These are phyloP conservation scores for Sisyra terminalis DNA, from an alignment of 2,888 invertebrate genomes.

Conservation along the genomic window DNA sequence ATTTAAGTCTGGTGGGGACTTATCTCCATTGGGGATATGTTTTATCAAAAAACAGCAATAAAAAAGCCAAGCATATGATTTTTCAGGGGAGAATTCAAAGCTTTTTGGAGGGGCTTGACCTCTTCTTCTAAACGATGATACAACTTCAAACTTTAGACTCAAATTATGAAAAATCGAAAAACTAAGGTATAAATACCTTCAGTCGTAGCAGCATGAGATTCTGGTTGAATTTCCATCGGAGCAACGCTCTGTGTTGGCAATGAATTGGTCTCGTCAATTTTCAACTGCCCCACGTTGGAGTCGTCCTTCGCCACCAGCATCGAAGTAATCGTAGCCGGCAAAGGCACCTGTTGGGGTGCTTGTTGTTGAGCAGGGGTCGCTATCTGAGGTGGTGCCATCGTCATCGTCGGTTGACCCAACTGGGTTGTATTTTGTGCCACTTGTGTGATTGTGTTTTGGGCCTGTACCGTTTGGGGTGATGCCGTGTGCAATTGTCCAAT, in stretches of 20 bases:
- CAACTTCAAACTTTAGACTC: too few relatives aligned
- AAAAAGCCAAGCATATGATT: too few relatives aligned
- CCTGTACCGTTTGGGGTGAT: constrained; percentile 21
- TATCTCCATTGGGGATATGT: too few relatives aligned
- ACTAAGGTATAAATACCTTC: constrained; percentile 6
- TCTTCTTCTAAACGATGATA: too few relatives aligned
- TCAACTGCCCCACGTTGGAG: constrained; percentile 1
- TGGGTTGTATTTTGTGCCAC: constrained; percentile 21
- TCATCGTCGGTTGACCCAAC: constrained; percentile 14
- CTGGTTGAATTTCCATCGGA: constrained; percentile 11
- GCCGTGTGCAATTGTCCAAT: constrained; percentile 26
- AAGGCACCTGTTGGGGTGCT: constrained; percentile 23
- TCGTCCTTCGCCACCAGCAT: constrained; percentile 9
- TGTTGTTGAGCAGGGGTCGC: not conserved
- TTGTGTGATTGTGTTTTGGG: constrained; percentile 22
- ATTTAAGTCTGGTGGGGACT: too few relatives aligned
- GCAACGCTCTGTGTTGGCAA: not conserved
- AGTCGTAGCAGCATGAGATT: constrained; percentile 2
- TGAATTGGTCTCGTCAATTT: constrained; percentile 14
- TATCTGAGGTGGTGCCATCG: constrained; percentile 4
- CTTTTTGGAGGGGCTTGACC: too few relatives aligned
- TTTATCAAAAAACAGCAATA: too few relatives aligned
- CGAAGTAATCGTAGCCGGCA: constrained; percentile 20
- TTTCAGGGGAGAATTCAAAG: too few relatives aligned
- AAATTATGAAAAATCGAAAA: not conserved